Evolutionary conservation across 2,797 vertebrate species (phyloP), one percentile per base, ranked within the genome.

Genomic region (Naso thynnoides): DNA sequence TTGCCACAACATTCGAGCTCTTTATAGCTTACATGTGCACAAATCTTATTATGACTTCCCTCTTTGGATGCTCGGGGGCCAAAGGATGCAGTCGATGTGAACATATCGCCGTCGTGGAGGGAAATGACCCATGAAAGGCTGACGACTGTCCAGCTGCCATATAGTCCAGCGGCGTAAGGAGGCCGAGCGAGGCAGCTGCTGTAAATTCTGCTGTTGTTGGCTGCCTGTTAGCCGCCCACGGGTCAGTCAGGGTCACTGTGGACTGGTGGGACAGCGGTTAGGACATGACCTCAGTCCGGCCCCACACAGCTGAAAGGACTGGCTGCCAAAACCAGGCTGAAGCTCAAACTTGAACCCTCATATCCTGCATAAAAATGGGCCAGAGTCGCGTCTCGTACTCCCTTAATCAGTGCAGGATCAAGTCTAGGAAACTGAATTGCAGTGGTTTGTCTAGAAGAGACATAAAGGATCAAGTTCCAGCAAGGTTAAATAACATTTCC

Each of bases 21-120:
- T 86, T 92, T 90, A 90, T 91, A 80, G 88, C 85, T 86, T 69
- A 91, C 90, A 91, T 79, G 86, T 90, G 89, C 80, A 78, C 65
- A 73, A 56, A 86, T 82, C 79, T 68, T 81, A 79, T 86, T 85
- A 83, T 77, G 76, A 64, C 41, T 77, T 86, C 81, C 68, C 79
- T 84, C 68, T 75, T 49, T 62, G 76, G 81, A 83, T 79, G 78
- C 82, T 73, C 54, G 6, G 73, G 70, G 79, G 61, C 57, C 70
- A 36, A 76, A 70, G 71, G 82, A 62, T 75, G 41, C 70, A 81
- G 84, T 68, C 62, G 52, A 70, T 73, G 71, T 81, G 65, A 89
- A 86, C 89, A 90, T 83, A 84, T 84, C 73, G 82, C 76, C 73
- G 62, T 65, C 64, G 76, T 41, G 62, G 55, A 52, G 73, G 78